Conservation (phyloP, 2,797 vertebrate genomes). For the Tragelaphus eurycerus region DNA sequence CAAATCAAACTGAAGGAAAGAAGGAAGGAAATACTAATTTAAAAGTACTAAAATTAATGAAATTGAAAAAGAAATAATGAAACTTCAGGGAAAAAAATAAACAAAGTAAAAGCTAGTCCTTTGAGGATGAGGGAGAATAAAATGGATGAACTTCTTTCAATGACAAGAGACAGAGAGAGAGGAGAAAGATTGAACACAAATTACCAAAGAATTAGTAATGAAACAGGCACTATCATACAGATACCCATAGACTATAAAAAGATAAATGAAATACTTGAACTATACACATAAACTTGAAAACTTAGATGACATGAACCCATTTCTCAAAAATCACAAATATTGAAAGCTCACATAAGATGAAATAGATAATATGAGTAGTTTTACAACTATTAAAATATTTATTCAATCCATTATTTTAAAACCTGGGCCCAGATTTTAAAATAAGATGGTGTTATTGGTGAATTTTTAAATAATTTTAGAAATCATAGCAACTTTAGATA, state of each 20-base stretch:
- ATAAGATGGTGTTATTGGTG: not conserved
- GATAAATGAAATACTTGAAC: not conserved
- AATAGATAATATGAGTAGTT: not conserved
- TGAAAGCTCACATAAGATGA: not conserved
- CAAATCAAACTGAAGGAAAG: not conserved
- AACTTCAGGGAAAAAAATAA: not conserved
- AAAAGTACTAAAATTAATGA: not conserved
- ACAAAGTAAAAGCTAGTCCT: not conserved
- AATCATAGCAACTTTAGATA: not conserved
- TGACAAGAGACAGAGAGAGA: not conserved
- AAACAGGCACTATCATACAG: not conserved
- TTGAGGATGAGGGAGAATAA: not conserved
- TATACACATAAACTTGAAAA: not conserved
- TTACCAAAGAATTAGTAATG: not conserved
- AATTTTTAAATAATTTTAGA: not conserved
- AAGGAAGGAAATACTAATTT: not conserved
- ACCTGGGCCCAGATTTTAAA: not conserved
- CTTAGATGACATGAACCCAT: not conserved
- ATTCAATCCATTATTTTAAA: not conserved
- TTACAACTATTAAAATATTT: not conserved
- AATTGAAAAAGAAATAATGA: not conserved
- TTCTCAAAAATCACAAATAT: slow-evolving; percentile 3
- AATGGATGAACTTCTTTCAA: not conserved
- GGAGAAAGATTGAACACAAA: not conserved
- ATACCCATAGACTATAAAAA: not conserved